Percentiles rank a stretch among this genome's conserved stretches.
These are phyloP conservation scores for Labeo calbasu DNA, from an alignment of 2,797 vertebrate species.

Conservation along the genomic window DNA sequence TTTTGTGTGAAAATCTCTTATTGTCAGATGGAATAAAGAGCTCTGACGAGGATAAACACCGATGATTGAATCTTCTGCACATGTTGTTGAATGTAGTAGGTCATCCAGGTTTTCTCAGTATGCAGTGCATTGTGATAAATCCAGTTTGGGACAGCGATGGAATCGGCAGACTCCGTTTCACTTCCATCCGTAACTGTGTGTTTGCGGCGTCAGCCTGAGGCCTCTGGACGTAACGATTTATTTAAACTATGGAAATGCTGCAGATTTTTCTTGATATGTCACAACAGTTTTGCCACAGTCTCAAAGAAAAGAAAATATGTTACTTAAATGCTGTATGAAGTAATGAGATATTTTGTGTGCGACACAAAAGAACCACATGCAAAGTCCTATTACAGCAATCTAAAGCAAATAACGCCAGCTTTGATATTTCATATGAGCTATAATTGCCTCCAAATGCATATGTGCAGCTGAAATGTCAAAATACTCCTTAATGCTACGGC, in stretches of 20 bases:
- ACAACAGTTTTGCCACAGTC: constrained; percentile 9
- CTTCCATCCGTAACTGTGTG: neutral
- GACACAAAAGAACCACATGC: neutral
- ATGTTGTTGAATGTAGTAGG: neutral
- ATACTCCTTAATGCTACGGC: constrained; percentile 2
- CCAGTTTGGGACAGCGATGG: no score
- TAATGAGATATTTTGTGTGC: constrained; percentile 9
- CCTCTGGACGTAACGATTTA: constrained; percentile 77
- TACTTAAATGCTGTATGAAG: neutral
- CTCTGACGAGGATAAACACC: neutral
- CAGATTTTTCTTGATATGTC: constrained; percentile 5
- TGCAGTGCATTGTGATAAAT: no score
- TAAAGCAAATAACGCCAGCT: constrained; percentile 3
- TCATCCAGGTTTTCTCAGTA: neutral
- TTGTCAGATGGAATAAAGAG: neutral
- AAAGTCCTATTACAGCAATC: constrained; percentile 14
- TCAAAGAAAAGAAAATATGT: constrained; percentile 10
- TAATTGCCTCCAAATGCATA: constrained; percentile 36
- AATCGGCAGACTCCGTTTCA: neutral
- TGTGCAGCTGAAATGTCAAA: constrained; percentile 26
- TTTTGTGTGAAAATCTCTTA: no score
- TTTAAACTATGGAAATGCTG: constrained; percentile 63
- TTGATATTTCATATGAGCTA: constrained; percentile 21
- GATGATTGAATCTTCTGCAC: neutral
- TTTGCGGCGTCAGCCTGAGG: constrained; percentile 80